A percentile compares a stretch with the other conserved stretches of the same genome.
These are phyloP conservation scores for Megaceryle maxima DNA, from an alignment of 2,113 vertebrate genomes.

Conservation along the genomic window DNA sequence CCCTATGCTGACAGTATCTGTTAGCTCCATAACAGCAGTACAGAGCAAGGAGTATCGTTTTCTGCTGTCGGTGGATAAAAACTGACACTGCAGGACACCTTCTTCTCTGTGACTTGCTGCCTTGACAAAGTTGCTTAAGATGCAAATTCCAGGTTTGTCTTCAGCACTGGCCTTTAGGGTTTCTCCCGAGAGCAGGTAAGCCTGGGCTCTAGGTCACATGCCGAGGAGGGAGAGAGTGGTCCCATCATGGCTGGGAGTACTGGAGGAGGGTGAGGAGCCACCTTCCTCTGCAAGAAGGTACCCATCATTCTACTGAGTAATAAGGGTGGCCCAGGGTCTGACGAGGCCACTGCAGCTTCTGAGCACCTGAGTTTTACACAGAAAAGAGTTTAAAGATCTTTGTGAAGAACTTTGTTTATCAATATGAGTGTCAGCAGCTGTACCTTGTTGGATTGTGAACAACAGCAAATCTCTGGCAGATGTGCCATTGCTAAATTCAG, in stretches of 20 bases:
- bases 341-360: neutral
- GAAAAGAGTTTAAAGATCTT: neutral
- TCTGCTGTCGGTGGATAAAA: neutral
- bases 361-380: neutral
- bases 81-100: neutral
- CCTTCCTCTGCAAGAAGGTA: neutral
- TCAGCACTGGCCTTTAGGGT: neutral
- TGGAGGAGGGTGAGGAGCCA: neutral
- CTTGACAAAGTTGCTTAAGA: neutral
- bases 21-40: neutral
- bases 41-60: neutral
- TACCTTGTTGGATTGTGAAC: neutral
- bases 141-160: neutral
- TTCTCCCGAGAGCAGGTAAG: accelerated
- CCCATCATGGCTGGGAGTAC: neutral
- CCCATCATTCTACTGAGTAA: neutral
- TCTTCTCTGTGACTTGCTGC: neutral
- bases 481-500: neutral
- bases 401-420: neutral
- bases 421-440: neutral
- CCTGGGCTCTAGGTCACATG: neutral
- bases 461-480: neutral
- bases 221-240: neutral
- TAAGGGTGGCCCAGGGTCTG: neutral
- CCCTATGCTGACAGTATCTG: neutral